Evolutionary conservation across 2,113 vertebrate genomes (phyloP).

Genomic region (Semicossyphus pulcher): DNA sequence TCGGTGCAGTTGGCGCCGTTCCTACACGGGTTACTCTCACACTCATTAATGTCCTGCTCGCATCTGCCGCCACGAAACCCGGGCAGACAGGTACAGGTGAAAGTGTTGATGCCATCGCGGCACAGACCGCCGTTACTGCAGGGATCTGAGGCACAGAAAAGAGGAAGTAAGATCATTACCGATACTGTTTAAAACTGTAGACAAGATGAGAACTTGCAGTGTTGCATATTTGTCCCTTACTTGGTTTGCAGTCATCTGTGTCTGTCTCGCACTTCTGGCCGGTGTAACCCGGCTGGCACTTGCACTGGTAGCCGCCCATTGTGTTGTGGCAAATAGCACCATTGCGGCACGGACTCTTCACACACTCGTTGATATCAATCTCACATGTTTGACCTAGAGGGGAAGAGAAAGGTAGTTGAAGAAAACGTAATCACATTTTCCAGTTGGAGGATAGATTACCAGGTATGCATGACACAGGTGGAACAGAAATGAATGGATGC

Average conservation of each 20-base stretch:
- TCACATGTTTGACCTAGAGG: slow-evolving; percentile 94
- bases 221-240: slow-evolving; percentile 81
- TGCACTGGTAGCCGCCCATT: slow-evolving; percentile 89
- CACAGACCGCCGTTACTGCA: slow-evolving; percentile 97
- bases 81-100: slow-evolving; percentile 90
- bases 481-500: background rate
- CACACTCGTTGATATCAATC: slow-evolving; percentile 94
- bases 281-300: slow-evolving; percentile 87
- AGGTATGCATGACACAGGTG: background rate
- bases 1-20: slow-evolving; percentile 97
- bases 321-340: slow-evolving; percentile 92
- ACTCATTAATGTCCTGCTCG: slow-evolving; percentile 96
- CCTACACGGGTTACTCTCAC: slow-evolving; percentile 93
- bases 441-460: background rate
- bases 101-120: slow-evolving; percentile 85
- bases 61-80: slow-evolving; percentile 93
- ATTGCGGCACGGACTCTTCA: slow-evolving; percentile 91
- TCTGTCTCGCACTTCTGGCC: slow-evolving; percentile 92
- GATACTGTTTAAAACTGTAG: background rate
- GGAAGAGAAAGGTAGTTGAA: background rate
- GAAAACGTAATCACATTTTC: background rate
- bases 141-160: slow-evolving; percentile 84
- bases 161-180: background rate
- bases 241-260: slow-evolving; percentile 93
- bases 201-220: background rate